These are phyloP conservation scores for Gallinago paraguaiae DNA, from an alignment of 2,113 vertebrate genomes.

Conservation along the genomic window DNA sequence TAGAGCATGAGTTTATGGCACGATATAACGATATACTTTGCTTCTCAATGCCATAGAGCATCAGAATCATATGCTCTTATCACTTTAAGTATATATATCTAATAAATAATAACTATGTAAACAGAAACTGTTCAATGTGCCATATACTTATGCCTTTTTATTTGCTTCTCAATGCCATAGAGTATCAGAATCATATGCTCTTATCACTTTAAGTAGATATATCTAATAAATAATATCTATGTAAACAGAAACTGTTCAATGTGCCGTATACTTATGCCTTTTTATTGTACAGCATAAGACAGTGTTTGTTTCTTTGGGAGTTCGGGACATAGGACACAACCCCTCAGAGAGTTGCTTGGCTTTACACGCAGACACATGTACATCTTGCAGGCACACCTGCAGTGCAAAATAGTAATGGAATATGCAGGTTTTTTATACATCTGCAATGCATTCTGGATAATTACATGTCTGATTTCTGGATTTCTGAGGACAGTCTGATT, in stretches of 20 bases:
- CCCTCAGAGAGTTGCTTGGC: neutral
- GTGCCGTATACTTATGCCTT: neutral
- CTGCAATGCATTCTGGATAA: neutral
- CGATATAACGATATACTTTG: no score
- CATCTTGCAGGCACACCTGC: neutral
- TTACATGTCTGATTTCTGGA: neutral
- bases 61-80: neutral
- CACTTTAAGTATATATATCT: neutral
- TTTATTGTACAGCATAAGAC: neutral
- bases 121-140: neutral
- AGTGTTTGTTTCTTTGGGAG: neutral
- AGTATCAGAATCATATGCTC: neutral
- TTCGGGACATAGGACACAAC: no score
- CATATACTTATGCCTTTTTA: neutral
- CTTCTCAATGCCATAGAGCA: neutral
- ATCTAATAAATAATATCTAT: neutral
- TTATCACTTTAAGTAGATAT: neutral
- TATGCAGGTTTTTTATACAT: neutral
- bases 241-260: neutral
- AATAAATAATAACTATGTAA: neutral
- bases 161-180: neutral
- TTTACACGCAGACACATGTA: neutral
- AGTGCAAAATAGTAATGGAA: rapidly evolving
- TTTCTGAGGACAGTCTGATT: neutral
- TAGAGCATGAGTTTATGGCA: neutral